Percentiles rank a stretch among this genome's conserved stretches.
These are phyloP conservation scores for Schlechtendalia chinensis DNA, from an alignment of 1,140 invertebrate species.

Conservation along the genomic window DNA sequence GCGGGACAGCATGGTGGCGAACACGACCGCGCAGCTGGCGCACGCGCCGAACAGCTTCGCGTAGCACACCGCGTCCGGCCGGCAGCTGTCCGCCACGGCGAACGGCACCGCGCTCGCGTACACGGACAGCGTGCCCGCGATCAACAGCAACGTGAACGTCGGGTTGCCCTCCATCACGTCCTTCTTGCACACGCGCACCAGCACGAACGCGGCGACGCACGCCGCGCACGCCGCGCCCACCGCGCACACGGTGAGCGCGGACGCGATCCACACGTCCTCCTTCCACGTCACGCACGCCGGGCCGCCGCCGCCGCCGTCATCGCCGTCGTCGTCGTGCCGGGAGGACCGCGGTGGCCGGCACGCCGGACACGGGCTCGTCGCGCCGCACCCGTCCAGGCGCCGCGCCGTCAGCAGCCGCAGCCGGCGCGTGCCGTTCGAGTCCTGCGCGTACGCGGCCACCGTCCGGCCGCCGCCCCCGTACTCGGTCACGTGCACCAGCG, in stretches of 20 bases:
- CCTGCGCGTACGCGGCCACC: slow-evolving; percentile 17
- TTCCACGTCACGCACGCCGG: slow-evolving; percentile 53
- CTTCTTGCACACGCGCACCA: slow-evolving; percentile 59
- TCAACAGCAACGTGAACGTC: slow-evolving; percentile 59
- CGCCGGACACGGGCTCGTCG: not conserved
- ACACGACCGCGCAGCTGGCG: slow-evolving; percentile 60
- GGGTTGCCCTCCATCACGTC: slow-evolving; percentile 62
- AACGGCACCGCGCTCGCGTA: slow-evolving; percentile 61
- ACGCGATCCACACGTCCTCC: slow-evolving; percentile 58
- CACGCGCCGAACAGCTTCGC: slow-evolving; percentile 60
- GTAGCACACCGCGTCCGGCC: slow-evolving; percentile 56
- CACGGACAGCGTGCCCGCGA: slow-evolving; percentile 59
- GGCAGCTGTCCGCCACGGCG: slow-evolving; percentile 57
- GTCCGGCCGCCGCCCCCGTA: slow-evolving; percentile 1
- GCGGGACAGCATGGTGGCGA: slow-evolving; percentile 62
- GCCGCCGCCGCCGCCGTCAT: no score
- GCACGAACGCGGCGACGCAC: slow-evolving; percentile 59
- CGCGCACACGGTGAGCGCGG: slow-evolving; percentile 58
- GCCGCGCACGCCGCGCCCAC: slow-evolving; percentile 58
- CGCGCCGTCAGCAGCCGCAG: not conserved
- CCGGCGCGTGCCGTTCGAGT: slow-evolving; percentile 22
- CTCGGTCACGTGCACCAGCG: slow-evolving; percentile 32
- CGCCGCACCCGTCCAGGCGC: not conserved
- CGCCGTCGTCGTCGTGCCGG: no score
- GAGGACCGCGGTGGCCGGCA: not conserved